A percentile compares a stretch with the other conserved stretches of the same genome.
Conservation (phyloP, 2,888 invertebrate species). For the Drosophila mimetica region DNA sequence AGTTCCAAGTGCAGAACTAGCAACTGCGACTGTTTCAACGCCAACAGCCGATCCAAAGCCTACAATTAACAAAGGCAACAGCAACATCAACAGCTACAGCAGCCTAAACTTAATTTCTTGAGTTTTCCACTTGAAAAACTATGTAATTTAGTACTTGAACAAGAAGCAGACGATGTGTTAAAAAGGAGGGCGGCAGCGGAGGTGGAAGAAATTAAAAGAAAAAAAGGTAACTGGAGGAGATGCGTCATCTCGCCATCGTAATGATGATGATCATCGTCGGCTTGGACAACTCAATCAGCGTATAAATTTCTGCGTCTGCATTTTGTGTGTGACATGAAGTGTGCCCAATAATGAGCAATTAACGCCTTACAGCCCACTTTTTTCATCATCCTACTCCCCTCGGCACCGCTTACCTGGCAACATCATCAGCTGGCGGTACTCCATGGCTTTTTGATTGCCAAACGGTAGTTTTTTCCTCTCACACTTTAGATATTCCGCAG, state of each 20-base stretch:
- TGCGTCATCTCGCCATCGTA: conserved; percentile 50
- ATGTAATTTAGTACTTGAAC: conserved; percentile 76
- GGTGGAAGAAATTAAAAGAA: conserved; percentile 23
- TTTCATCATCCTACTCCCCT: conserved; percentile 19
- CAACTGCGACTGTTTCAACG: conserved; percentile 9
- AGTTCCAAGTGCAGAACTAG: conserved; percentile 5
- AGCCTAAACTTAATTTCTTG: conserved; percentile 78
- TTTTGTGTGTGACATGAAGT: conserved; percentile 80
- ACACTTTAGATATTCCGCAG: conserved; percentile 65
- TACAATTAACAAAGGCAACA: conserved; percentile 69
- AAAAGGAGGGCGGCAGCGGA: conserved; percentile 25
- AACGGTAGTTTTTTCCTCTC: conserved; percentile 75
- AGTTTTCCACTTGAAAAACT: conserved; percentile 80
- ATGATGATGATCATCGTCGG: conserved; percentile 9
- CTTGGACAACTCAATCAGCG: conserved; percentile 71
- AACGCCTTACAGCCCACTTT: conserved; percentile 76
- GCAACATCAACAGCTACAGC: conserved; percentile 47
- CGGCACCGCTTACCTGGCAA: background rate
- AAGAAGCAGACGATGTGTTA: conserved; percentile 50
- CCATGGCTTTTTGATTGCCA: conserved; percentile 25
- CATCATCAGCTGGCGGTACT: conserved; percentile 12
- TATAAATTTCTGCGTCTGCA: conserved; percentile 59
- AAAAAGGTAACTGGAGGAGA: conserved; percentile 40
- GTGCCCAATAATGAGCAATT: conserved; percentile 84
- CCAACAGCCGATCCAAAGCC: conserved; percentile 55